Conservation (phyloP, 2,113 vertebrate species). For the Saguinus imperator region DNA sequence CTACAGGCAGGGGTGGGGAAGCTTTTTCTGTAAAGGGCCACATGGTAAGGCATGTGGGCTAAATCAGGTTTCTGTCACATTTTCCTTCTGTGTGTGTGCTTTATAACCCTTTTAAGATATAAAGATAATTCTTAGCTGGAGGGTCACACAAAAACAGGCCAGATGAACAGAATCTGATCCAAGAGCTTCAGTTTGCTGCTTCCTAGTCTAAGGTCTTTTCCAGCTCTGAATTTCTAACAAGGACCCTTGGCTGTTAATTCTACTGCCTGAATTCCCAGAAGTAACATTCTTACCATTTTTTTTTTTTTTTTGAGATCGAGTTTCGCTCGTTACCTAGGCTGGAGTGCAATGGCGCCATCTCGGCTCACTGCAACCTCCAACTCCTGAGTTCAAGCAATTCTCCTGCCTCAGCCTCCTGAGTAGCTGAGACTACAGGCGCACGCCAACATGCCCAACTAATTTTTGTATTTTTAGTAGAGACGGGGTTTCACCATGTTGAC, state of each 20-base stretch:
- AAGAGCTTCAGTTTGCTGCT: background rate
- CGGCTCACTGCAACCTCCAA: too few species aligned
- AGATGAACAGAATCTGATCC: background rate
- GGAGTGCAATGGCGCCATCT: too few species aligned
- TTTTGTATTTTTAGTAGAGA: too few species aligned
- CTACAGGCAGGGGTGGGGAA: background rate
- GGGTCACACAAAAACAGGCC: background rate
- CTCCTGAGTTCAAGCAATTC: too few species aligned
- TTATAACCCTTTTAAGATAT: slow-evolving; percentile 21
- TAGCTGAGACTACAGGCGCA: too few species aligned
- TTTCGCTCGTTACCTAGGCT: too few species aligned
- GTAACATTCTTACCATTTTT: background rate
- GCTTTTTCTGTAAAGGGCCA: background rate
- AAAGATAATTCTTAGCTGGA: slow-evolving; percentile 12
- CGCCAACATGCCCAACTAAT: too few species aligned
- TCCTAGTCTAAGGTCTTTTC: background rate
- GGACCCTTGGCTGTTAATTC: background rate
- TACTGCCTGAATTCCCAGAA: slow-evolving; percentile 44
- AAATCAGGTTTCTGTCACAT: background rate
- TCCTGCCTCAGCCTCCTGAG: too few species aligned
- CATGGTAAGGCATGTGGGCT: background rate
- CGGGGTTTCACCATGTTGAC: too few species aligned
- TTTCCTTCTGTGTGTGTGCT: background rate
- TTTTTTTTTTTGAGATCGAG: too few species aligned
- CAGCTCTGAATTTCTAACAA: background rate